Conservation (phyloP, 2,113 vertebrate genomes). For the Microtus richardsoni region DNA sequence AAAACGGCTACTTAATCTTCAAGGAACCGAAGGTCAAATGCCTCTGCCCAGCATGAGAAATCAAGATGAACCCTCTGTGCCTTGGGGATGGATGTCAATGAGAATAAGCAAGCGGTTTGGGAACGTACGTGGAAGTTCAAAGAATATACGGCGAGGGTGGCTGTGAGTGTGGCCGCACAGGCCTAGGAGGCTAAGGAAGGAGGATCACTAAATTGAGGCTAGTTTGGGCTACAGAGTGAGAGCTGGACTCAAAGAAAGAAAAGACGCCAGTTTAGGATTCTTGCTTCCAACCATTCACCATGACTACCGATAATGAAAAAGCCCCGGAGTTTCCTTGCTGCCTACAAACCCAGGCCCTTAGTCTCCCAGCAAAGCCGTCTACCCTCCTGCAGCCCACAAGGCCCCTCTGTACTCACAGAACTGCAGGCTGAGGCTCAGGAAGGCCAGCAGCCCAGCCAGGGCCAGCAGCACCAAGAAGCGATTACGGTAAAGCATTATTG, state of each 20-base stretch:
- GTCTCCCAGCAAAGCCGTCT: accelerated
- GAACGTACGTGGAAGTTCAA: neutral
- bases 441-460: conserved; percentile 92
- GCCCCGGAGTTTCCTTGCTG: neutral
- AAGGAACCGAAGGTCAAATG: neutral
- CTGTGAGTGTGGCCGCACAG: neutral
- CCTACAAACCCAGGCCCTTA: neutral
- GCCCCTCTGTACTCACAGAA: conserved; percentile 91
- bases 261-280: neutral
- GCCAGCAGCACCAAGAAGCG: conserved; percentile 96
- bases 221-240: neutral
- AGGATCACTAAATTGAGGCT: neutral
- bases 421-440: conserved; percentile 96
- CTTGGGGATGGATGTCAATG: neutral
- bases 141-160: accelerated
- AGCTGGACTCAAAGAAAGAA: neutral
- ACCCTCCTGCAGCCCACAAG: accelerated
- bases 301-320: neutral
- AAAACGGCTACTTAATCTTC: neutral
- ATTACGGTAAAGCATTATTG: conserved; percentile 96
- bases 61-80: neutral
- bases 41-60: neutral
- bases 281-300: neutral
- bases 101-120: neutral
- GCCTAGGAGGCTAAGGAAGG: neutral